Evolutionary conservation across 1,140 invertebrate species (phyloP).

Genomic region (Zaprionus gabonicus): DNA sequence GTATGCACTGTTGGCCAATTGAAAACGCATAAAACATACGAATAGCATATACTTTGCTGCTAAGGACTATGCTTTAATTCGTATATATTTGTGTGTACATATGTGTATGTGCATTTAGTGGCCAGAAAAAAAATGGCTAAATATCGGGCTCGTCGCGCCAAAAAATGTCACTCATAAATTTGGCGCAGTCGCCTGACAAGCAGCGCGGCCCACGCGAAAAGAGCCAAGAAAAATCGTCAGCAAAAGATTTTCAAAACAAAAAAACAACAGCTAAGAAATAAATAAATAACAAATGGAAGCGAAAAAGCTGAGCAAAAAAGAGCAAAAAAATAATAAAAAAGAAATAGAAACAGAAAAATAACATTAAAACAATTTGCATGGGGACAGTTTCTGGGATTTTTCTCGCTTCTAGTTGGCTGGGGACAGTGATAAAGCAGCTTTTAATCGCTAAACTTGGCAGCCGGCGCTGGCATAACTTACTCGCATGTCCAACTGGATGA

Average conservation of each 20-base stretch:
- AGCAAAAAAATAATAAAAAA: conserved; percentile 28
- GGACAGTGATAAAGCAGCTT: conserved; percentile 81
- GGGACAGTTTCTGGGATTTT: conserved; percentile 15
- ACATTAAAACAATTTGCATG: conserved; percentile 74
- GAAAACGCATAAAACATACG: conserved; percentile 70
- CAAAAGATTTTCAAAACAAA: conserved; percentile 43
- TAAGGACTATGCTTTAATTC: conserved; percentile 1
- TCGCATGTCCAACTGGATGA: conserved; percentile 50
- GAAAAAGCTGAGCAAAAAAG: conserved; percentile 16
- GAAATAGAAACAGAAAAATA: conserved; percentile 41
- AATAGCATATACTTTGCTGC: conserved; percentile 6
- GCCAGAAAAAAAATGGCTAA: conserved; percentile 31
- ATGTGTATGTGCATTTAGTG: conserved; percentile 33
- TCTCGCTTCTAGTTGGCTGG: conserved; percentile 34
- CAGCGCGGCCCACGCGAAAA: conserved; percentile 52
- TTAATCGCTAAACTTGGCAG: conserved; percentile 84
- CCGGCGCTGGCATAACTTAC: conserved; percentile 42
- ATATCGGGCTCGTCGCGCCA: conserved; percentile 54
- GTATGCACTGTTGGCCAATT: conserved; percentile 48
- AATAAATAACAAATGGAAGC: conserved; percentile 35
- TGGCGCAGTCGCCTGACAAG: conserved; percentile 51
- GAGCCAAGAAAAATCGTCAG: conserved; percentile 36
- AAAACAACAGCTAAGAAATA: conserved; percentile 45
- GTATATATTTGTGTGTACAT: conserved; percentile 1
- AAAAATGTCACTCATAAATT: conserved; percentile 78